A percentile compares a stretch with the other conserved stretches of the same genome.
Evolutionary conservation across 2,888 invertebrate species (phyloP).

Genomic region (Hydropsyche betteni): DNA sequence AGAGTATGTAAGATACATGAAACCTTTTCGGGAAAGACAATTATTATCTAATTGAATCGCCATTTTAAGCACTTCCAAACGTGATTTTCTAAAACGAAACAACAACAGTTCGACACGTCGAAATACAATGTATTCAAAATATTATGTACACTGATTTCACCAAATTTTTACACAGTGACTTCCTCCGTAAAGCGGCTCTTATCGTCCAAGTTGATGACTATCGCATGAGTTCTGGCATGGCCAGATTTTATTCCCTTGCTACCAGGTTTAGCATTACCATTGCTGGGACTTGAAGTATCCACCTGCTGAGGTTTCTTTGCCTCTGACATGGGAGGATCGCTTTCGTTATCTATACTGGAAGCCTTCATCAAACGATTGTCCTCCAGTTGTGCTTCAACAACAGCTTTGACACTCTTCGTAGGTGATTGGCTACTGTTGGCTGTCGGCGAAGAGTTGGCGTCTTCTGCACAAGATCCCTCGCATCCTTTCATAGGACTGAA

Average conservation of each 20-base stretch:
- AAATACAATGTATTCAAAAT: neutral
- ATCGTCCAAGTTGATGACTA: conserved; percentile 82
- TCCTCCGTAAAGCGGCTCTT: conserved; percentile 84
- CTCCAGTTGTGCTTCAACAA: conserved; percentile 36
- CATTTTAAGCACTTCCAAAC: neutral
- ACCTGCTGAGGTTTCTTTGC: conserved; percentile 44
- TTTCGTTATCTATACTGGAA: conserved; percentile 43
- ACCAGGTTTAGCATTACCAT: conserved; percentile 41
- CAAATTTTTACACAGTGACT: conserved; percentile 72
- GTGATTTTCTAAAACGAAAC: conserved; percentile 8
- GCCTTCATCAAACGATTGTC: conserved; percentile 49
- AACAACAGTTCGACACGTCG: conserved; percentile 6
- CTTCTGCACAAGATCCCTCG: conserved; percentile 62
- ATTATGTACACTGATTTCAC: too few species aligned
- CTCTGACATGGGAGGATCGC: conserved; percentile 37
- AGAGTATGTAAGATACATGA: too few species aligned
- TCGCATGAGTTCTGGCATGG: conserved; percentile 78
- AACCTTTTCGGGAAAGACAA: too few species aligned
- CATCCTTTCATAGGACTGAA: conserved; percentile 64
- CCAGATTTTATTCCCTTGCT: conserved; percentile 62
- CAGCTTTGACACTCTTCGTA: conserved; percentile 24
- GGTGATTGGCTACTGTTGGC: conserved; percentile 16
- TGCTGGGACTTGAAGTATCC: conserved; percentile 33
- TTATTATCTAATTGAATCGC: neutral
- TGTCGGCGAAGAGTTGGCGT: conserved; percentile 62